Conservation (phyloP, 92 coral and sea anemone species). For the Paragorgia papillata region DNA sequence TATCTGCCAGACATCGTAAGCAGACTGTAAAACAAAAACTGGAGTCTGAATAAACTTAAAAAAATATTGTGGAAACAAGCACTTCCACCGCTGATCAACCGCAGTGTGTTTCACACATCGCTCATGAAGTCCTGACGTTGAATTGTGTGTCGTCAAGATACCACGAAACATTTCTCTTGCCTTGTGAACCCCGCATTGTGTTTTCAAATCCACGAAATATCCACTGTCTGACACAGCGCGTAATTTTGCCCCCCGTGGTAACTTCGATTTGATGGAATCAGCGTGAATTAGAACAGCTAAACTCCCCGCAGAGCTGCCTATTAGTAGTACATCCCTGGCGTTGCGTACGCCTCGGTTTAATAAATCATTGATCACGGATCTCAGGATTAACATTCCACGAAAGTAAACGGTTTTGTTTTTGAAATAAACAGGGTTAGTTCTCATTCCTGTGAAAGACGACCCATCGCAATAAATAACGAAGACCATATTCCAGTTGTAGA, state of each 20-base stretch:
- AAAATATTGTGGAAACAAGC: conserved; percentile 90
- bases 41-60: conserved; percentile 78
- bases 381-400: conserved; percentile 84
- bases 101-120: conserved; percentile 66
- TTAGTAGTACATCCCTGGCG: conserved; percentile 74
- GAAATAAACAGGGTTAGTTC: conserved; percentile 73
- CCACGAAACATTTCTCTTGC: conserved; percentile 70
- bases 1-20: conserved; percentile 97
- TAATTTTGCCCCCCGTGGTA: conserved; percentile 72
- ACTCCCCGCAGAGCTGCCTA: conserved; percentile 95
- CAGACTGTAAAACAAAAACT: conserved; percentile 86
- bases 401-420: conserved; percentile 66
- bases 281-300: conserved; percentile 87
- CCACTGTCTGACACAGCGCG: conserved; percentile 95
- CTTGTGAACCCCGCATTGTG: conserved; percentile 66
- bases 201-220: conserved; percentile 80
- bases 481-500: conserved; percentile 92
- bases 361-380: conserved; percentile 71
- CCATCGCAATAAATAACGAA: conserved; percentile 96
- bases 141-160: conserved; percentile 81
- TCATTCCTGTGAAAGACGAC: conserved; percentile 86
- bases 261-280: conserved; percentile 77
- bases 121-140: conserved; percentile 70
- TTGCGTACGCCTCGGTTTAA: conserved; percentile 63
- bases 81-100: conserved; percentile 78